Percentiles rank a stretch among this genome's conserved stretches.
Evolutionary conservation across 2,113 vertebrate genomes (phyloP).

Genomic region (Panthera tigris): DNA sequence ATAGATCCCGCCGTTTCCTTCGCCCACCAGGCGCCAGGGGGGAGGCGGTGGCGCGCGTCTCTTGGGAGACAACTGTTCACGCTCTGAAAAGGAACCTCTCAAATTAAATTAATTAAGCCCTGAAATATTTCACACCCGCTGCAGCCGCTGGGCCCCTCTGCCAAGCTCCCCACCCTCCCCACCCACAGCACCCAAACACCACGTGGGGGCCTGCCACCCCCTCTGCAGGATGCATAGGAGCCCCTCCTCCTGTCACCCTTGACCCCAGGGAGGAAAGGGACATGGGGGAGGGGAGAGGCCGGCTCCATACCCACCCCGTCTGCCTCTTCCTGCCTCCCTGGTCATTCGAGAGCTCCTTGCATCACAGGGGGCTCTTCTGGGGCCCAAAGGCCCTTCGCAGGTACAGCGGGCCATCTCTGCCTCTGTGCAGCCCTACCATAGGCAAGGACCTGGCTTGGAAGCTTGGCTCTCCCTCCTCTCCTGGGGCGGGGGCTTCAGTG

Average conservation of each 20-base stretch:
- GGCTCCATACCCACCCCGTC: too few relatives aligned
- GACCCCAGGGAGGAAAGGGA: not conserved
- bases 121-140: slow-evolving; percentile 27
- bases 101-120: slow-evolving; percentile 66
- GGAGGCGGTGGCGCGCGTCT: not conserved
- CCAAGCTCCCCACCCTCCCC: not conserved
- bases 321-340: not conserved
- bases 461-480: not conserved
- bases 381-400: not conserved
- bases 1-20: not conserved
- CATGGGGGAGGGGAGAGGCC: not conserved
- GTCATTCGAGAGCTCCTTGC: fast-evolving
- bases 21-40: slow-evolving; percentile 14
- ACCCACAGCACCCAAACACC: not conserved
- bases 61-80: slow-evolving; percentile 61
- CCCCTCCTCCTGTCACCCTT: not conserved
- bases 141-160: not conserved
- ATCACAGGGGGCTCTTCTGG: fast-evolving
- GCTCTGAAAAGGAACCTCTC: slow-evolving; percentile 60
- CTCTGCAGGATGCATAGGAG: not conserved
- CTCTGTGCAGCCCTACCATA: too few relatives aligned
- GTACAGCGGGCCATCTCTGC: fast-evolving
- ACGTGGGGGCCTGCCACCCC: fast-evolving
- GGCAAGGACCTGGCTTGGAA: not conserved
- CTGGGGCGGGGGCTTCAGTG: not conserved